These are phyloP conservation scores for Puntigrus tetrazona DNA, from an alignment of 2,113 vertebrate species.

Conservation along the genomic window DNA sequence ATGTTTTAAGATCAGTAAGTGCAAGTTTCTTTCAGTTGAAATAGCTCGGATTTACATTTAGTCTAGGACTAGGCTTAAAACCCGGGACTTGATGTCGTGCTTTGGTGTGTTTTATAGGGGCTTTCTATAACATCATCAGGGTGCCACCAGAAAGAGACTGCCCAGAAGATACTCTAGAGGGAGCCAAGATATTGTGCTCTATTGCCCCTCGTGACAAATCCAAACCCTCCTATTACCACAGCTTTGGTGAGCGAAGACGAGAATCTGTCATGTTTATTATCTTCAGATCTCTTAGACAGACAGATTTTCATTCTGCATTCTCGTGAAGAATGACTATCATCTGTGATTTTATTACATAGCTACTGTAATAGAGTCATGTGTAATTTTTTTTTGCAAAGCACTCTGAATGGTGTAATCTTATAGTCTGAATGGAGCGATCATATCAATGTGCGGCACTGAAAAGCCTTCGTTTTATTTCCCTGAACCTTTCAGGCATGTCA, in stretches of 20 bases:
- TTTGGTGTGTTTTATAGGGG: slow-evolving; percentile 70
- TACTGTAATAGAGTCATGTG: no score
- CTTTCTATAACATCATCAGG: slow-evolving; percentile 85
- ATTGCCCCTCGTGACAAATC: slow-evolving; percentile 77
- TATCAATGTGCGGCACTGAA: neutral
- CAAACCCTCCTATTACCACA: slow-evolving; percentile 94
- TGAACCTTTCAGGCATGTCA: slow-evolving; percentile 83
- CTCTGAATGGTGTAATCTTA: slow-evolving; percentile 6
- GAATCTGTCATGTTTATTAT: neutral
- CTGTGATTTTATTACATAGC: neutral
- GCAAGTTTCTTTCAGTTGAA: no score
- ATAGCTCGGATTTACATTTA: no score
- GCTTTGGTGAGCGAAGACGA: slow-evolving; percentile 80
- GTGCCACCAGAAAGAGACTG: slow-evolving; percentile 78
- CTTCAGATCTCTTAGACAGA: neutral
- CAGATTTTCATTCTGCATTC: neutral
- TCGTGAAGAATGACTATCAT: neutral
- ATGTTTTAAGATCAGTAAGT: no score
- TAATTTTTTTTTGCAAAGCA: neutral
- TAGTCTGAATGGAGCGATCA: neutral
- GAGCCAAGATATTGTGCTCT: slow-evolving; percentile 84
- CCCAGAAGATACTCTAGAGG: slow-evolving; percentile 75
- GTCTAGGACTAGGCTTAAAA: no score
- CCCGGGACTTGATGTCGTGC: neutral
- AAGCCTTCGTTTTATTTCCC: neutral